phyloP scores from a whole-genome alignment of 2,113 vertebrate species.

The Nycticorax nycticorax region DNA sequence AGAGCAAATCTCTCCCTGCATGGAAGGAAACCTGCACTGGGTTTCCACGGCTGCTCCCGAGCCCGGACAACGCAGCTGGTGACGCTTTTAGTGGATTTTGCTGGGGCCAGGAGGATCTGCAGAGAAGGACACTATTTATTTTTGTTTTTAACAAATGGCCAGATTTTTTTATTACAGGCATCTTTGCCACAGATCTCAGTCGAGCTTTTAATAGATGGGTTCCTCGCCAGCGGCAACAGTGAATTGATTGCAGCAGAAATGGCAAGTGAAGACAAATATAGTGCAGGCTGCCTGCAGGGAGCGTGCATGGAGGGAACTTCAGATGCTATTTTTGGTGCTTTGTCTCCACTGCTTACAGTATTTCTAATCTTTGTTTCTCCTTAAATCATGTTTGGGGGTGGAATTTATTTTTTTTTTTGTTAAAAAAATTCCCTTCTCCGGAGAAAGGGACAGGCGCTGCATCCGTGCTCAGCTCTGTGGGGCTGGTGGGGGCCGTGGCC shows the following conservation, averaged over 20 bases:
- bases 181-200: background rate
- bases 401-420: background rate
- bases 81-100: background rate
- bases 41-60: background rate
- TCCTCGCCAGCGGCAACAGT: slow-evolving; percentile 36
- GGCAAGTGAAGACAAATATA: slow-evolving; percentile 69
- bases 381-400: background rate
- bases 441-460: background rate
- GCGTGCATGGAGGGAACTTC: background rate
- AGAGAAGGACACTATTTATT: background rate
- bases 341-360: slow-evolving; percentile 17
- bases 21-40: background rate
- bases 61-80: fast-evolving
- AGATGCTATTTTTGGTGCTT: slow-evolving; percentile 43
- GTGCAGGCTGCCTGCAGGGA: slow-evolving; percentile 56
- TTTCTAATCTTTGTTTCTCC: background rate
- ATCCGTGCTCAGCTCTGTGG: background rate
- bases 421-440: background rate
- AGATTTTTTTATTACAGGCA: slow-evolving; percentile 15
- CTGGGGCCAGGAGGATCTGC: background rate
- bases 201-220: slow-evolving; percentile 42
- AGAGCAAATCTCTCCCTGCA: background rate
- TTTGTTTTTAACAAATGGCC: background rate
- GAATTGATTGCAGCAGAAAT: slow-evolving; percentile 62
- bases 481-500: background rate